Conservation (phyloP, 1,140 invertebrate genomes). For the Procambarus virginalis region DNA sequence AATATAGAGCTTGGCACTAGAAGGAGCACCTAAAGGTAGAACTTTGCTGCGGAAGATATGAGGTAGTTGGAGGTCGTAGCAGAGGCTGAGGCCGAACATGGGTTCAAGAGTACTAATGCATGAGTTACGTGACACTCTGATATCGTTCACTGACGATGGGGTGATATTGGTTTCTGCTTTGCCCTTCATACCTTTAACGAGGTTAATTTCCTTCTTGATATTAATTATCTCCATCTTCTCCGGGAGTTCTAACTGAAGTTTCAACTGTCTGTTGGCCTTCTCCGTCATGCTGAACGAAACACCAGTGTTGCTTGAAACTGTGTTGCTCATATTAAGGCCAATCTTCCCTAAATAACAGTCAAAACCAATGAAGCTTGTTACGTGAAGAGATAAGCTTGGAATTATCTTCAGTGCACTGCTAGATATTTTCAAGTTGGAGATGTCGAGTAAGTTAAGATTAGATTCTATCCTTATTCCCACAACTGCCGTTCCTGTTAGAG, state of each 20-base stretch:
- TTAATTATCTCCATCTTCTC: conserved; percentile 43
- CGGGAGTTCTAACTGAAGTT: conserved; percentile 40
- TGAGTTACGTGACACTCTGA: not conserved
- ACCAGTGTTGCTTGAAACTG: conserved; percentile 17
- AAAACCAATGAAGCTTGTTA: conserved; percentile 31
- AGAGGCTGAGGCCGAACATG: conserved; percentile 34
- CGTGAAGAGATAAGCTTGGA: conserved; percentile 26
- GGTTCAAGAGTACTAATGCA: conserved; percentile 21
- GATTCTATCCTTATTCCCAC: conserved; percentile 8
- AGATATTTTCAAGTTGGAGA: not conserved
- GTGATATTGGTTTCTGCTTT: conserved; percentile 10
- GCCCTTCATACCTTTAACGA: not conserved
- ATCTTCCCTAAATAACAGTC: conserved; percentile 16
- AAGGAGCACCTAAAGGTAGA: conserved; percentile 19
- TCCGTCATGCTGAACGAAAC: not conserved
- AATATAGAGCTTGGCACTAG: conserved; percentile 14
- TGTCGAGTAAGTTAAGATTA: not conserved
- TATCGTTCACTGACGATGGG: conserved; percentile 2
- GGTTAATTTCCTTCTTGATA: conserved; percentile 15
- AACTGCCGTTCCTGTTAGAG: not conserved
- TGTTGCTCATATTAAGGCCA: conserved; percentile 30
- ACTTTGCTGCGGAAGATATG: conserved; percentile 31
- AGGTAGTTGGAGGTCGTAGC: conserved; percentile 38
- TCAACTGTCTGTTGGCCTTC: not conserved
- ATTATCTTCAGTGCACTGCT: conserved; percentile 7